Evolutionary conservation across 2,888 invertebrate species (phyloP), one percentile per base, ranked within the genome.

Genomic region (Morpho deidamia): DNA sequence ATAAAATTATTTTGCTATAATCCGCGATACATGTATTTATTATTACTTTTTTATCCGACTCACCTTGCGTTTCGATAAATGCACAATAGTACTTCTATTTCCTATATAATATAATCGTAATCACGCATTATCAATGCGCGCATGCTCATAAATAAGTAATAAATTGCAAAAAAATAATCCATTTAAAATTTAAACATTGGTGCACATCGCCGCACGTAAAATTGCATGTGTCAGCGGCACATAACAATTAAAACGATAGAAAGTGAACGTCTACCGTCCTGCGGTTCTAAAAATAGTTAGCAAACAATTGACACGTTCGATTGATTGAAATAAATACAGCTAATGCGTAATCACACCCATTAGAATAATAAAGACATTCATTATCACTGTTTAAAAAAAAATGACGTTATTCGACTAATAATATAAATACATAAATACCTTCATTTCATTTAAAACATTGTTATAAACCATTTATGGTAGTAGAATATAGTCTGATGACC

Each of bases 161-260:
- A 47, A 46, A 59, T 63, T 58, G 59, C 60, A 55, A 59, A 60
- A 60, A 60, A 59, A 70, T 63, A 75, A 77, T 74, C 69, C 72
- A 75, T 69, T 68, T 73, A 71, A 72, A 67, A 77, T 74, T 76
- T 73, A 72, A 81, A 79, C 80, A 74, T 78, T 72, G 74, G 69
- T 78, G 72, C 75, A 75, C 84, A 85, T 80, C 69, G 72, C 69
- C 72, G 78, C 89, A 89, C 89, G 89, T 89, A 87, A 84, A 87
- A 84, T 89, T 89, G 89, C 89, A 87, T 88, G 89, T 68, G 78
- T 67, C 68, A 65, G 65, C 65, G 78, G 78, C 78, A 83, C 87
- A 86, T 87, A 84, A 86, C 83, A 87, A 88, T 88, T 86, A 88
- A 87, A 84, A 81, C 78, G 66, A 72, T 87, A 88, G 88, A 88